Evolutionary conservation across 2,113 vertebrate species (phyloP).

Genomic region (Smithornis capensis): DNA sequence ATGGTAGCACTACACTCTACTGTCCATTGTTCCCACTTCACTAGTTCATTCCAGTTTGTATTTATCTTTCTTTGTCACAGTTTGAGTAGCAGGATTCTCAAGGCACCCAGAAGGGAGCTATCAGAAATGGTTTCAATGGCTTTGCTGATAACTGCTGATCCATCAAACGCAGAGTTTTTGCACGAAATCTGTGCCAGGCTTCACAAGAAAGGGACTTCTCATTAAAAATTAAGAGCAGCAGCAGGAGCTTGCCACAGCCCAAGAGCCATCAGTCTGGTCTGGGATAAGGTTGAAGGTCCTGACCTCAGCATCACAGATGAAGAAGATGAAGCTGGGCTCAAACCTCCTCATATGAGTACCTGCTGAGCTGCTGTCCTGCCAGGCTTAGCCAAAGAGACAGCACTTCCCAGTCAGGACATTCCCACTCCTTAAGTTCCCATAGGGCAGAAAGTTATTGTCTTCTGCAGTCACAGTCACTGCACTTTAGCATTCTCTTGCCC

Average conservation of each 20-base stretch:
- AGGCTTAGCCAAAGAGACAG: background rate
- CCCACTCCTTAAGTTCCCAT: background rate
- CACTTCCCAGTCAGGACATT: background rate
- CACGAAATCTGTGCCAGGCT: background rate
- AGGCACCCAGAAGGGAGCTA: background rate
- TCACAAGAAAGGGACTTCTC: background rate
- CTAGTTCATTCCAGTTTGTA: background rate
- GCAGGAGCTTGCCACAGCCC: background rate
- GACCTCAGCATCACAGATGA: background rate
- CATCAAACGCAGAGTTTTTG: background rate
- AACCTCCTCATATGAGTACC: background rate
- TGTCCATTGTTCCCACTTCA: background rate
- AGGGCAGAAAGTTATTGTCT: background rate
- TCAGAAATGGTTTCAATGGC: background rate
- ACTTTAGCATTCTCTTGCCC: background rate
- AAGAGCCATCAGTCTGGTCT: too few species aligned
- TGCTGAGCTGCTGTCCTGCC: background rate
- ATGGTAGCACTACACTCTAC: background rate
- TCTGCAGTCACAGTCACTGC: background rate
- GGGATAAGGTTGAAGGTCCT: background rate
- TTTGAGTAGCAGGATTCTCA: background rate
- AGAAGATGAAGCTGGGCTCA: background rate
- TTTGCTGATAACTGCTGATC: background rate
- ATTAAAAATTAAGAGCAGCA: background rate
- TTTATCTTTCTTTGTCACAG: background rate